Conservation (phyloP, 92 coral and sea anemone species). For the Zoanthus sansibaricus region DNA sequence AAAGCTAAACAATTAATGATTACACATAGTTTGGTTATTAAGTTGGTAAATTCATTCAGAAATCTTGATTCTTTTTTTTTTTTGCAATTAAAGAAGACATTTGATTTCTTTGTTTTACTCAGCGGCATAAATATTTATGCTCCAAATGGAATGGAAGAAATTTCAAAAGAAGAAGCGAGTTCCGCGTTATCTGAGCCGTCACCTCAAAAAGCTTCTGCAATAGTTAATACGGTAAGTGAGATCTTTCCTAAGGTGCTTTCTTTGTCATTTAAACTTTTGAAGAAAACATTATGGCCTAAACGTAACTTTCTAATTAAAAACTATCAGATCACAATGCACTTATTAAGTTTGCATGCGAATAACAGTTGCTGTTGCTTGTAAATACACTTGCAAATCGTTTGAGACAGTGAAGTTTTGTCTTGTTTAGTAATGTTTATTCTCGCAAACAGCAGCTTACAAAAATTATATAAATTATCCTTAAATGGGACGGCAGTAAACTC, state of each 20-base stretch:
- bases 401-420: background rate
- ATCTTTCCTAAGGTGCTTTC: background rate
- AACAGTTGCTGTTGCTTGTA: background rate
- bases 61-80: background rate
- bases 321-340: background rate
- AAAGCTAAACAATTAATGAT: too few species aligned
- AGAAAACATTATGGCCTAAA: background rate
- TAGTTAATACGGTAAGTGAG: slow-evolving; percentile 17
- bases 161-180: background rate
- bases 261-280: background rate
- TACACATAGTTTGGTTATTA: background rate
- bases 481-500: background rate
- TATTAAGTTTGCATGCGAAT: background rate
- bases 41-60: background rate
- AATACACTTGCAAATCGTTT: background rate
- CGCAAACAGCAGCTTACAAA: background rate
- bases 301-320: background rate
- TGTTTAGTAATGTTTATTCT: background rate
- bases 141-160: slow-evolving; percentile 28
- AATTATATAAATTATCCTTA: background rate
- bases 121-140: slow-evolving; percentile 12
- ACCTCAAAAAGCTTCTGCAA: slow-evolving; percentile 18
- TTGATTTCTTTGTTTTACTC: background rate
- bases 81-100: background rate
- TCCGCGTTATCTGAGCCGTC: background rate